Evolutionary conservation across 2,113 vertebrate genomes (phyloP).

Genomic region (Monopterus albus): DNA sequence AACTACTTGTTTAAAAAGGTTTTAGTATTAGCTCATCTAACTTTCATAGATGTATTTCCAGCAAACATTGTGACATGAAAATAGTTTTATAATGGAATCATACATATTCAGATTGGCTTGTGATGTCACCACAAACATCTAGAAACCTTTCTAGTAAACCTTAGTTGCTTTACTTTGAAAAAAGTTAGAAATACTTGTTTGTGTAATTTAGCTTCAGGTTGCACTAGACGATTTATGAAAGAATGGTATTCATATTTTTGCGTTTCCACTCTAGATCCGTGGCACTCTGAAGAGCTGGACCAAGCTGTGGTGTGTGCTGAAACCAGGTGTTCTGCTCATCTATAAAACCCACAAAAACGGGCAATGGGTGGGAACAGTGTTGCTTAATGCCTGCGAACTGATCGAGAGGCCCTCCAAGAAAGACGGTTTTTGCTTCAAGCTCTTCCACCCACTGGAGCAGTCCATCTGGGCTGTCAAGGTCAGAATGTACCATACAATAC

Average conservation of each 20-base stretch:
- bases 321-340: constrained; percentile 95
- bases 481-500: constrained; percentile 5
- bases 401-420: constrained; percentile 99
- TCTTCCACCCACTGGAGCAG: constrained; percentile 98
- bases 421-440: constrained; percentile 99
- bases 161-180: too few relatives aligned
- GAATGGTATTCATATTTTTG: constrained; percentile 2
- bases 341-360: constrained; percentile 98
- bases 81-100: too few relatives aligned
- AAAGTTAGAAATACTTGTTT: too few relatives aligned
- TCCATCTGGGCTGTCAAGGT: constrained; percentile 99
- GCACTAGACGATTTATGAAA: too few relatives aligned
- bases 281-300: constrained; percentile 99
- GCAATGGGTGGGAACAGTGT: constrained; percentile 99
- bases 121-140: too few relatives aligned
- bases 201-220: too few relatives aligned
- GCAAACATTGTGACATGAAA: too few relatives aligned
- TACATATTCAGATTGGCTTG: too few relatives aligned
- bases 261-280: constrained; percentile 86
- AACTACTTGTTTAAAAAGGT: too few relatives aligned
- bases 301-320: constrained; percentile 98
- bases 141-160: too few relatives aligned
- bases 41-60: too few relatives aligned
- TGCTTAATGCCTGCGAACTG: constrained; percentile 97
- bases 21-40: too few relatives aligned